Conservation (phyloP, 2,888 invertebrate species). For the Drosophila longiperda region DNA sequence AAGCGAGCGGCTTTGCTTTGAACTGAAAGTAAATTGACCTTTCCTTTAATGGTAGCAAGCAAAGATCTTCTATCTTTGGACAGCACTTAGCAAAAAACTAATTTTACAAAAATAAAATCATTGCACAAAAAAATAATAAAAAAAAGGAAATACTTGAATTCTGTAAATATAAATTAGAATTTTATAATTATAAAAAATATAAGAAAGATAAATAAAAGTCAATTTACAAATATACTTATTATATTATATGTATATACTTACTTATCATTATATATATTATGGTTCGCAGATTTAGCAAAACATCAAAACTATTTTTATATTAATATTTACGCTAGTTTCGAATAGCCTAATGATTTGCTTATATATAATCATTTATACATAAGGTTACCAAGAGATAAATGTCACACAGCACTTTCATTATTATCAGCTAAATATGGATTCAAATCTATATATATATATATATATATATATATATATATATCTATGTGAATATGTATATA, state of each 20-base stretch:
- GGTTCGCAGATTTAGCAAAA: too few species aligned
- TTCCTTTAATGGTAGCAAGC: constrained; percentile 6
- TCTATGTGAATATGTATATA: too few species aligned
- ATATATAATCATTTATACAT: neutral
- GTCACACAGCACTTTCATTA: neutral
- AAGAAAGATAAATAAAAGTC: neutral
- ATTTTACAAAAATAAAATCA: neutral
- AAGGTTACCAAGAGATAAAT: neutral
- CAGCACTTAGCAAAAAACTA: neutral
- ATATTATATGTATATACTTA: too few species aligned
- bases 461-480: neutral
- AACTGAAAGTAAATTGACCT: constrained; percentile 56
- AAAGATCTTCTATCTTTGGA: neutral
- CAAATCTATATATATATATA: neutral
- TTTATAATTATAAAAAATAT: neutral
- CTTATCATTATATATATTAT: too few species aligned
- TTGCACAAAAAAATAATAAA: too few species aligned
- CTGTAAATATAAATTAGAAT: neutral
- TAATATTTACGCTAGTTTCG: neutral
- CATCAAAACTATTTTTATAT: neutral
- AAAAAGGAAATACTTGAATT: neutral
- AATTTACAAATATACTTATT: neutral
- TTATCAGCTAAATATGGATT: neutral
- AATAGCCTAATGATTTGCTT: neutral
- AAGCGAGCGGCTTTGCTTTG: neutral